phyloP scores from a whole-genome alignment of 2,797 vertebrate species.

The Poecilia velifera region DNA sequence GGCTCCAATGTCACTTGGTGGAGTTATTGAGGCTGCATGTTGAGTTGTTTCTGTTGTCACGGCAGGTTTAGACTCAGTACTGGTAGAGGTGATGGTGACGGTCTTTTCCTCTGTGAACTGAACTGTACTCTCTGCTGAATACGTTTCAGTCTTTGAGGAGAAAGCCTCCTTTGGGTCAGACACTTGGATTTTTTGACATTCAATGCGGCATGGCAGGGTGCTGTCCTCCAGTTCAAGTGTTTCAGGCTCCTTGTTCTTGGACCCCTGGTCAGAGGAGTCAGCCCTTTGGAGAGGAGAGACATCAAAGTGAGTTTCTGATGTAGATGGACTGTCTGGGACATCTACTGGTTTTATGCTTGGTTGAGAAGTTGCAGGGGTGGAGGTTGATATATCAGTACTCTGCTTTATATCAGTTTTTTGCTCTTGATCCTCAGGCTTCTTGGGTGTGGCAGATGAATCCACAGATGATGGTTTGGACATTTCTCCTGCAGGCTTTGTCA shows the following conservation, averaged over 20 bases:
- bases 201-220: slow-evolving; percentile 74
- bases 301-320: slow-evolving; percentile 77
- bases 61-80: slow-evolving; percentile 61
- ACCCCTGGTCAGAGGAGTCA: slow-evolving; percentile 63
- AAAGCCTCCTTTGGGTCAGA: slow-evolving; percentile 50
- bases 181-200: slow-evolving; percentile 73
- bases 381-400: slow-evolving; percentile 62
- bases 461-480: slow-evolving; percentile 74
- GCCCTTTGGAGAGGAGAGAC: slow-evolving; percentile 81
- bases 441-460: slow-evolving; percentile 59
- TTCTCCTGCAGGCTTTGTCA: slow-evolving; percentile 79
- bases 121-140: slow-evolving; percentile 29
- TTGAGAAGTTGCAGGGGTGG: slow-evolving; percentile 19
- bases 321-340: slow-evolving; percentile 56
- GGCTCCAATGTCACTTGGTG: slow-evolving; percentile 65
- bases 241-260: slow-evolving; percentile 68
- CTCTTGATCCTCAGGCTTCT: slow-evolving; percentile 71
- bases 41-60: slow-evolving; percentile 60
- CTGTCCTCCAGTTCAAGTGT: slow-evolving; percentile 72
- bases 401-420: slow-evolving; percentile 72
- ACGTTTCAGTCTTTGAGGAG: slow-evolving; percentile 42
- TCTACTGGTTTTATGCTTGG: slow-evolving; percentile 53
- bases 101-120: slow-evolving; percentile 46
- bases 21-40: slow-evolving; percentile 72
- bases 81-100: slow-evolving; percentile 38